These are phyloP conservation scores for Synanthedon myopaeformis DNA, from an alignment of 2,888 invertebrate genomes.

Conservation along the genomic window DNA sequence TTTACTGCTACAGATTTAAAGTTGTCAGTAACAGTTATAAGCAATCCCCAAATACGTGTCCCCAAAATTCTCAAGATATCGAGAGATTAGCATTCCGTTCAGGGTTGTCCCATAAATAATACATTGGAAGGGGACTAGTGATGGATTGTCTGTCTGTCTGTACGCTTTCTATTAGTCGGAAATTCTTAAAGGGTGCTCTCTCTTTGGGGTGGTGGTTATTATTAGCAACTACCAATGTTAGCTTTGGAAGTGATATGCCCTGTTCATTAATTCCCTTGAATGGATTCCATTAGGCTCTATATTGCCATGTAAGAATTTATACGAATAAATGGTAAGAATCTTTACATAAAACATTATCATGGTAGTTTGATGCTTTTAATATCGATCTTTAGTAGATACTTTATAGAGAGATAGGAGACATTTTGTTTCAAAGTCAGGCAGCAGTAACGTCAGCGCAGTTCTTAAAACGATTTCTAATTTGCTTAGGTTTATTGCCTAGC, in stretches of 20 bases:
- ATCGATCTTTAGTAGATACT: too few relatives aligned
- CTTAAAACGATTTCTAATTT: too few relatives aligned
- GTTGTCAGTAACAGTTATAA: slow-evolving; percentile 5
- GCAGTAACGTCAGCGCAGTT: too few relatives aligned
- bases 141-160: slow-evolving; percentile 64
- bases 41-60: slow-evolving; percentile 19
- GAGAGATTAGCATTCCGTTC: slow-evolving; percentile 62
- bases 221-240: slow-evolving; percentile 57
- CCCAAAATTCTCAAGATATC: slow-evolving; percentile 66
- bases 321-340: not conserved
- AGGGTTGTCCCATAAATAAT: slow-evolving; percentile 66
- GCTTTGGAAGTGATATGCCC: slow-evolving; percentile 48
- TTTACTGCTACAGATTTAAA: slow-evolving; percentile 24
- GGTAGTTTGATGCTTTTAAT: too few relatives aligned
- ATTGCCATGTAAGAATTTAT: not conserved
- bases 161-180: slow-evolving; percentile 66
- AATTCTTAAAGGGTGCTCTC: slow-evolving; percentile 65
- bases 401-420: too few relatives aligned
- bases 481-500: too few relatives aligned
- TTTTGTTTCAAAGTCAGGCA: too few relatives aligned
- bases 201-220: slow-evolving; percentile 48
- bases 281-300: not conserved
- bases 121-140: slow-evolving; percentile 60
- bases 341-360: not conserved
- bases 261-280: slow-evolving; percentile 44